Percentiles rank a stretch among this genome's conserved stretches.
Conservation (phyloP, 2,888 invertebrate species). For the Drosophila mulleri region DNA sequence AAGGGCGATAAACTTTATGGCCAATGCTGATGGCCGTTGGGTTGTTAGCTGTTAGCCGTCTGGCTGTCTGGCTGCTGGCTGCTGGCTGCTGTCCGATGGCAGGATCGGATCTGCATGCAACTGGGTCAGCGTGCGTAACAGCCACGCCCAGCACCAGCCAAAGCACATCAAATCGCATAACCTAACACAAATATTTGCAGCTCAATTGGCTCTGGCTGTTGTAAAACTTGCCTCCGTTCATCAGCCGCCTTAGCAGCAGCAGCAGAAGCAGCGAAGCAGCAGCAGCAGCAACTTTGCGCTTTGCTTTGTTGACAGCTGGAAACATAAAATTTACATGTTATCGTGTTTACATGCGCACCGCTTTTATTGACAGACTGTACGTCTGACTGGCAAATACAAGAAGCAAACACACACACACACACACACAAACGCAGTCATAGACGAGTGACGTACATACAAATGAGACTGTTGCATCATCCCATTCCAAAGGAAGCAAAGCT, state of each 20-base stretch:
- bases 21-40: conserved; percentile 37
- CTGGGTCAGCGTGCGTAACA: conserved; percentile 59
- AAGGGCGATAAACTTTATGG: conserved; percentile 51
- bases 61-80: not conserved
- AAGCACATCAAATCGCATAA: conserved; percentile 40
- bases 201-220: conserved; percentile 47
- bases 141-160: conserved; percentile 46
- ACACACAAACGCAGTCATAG: conserved; percentile 4
- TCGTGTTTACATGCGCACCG: conserved; percentile 55
- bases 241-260: conserved; percentile 17
- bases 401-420: conserved; percentile 25
- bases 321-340: conserved; percentile 76
- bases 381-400: conserved; percentile 33
- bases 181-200: conserved; percentile 61
- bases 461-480: conserved; percentile 60
- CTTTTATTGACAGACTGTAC: conserved; percentile 63
- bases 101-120: conserved; percentile 35
- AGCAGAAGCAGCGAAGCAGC: conserved; percentile 5
- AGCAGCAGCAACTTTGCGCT: conserved; percentile 11
- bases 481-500: conserved; percentile 34
- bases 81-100: not conserved
- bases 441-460: conserved; percentile 48
- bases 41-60: not conserved
- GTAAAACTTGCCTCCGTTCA: conserved; percentile 52
- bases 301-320: conserved; percentile 64